These are phyloP conservation scores for Podarcis lilfordi DNA, from an alignment of 2,797 vertebrate species.

Conservation along the genomic window DNA sequence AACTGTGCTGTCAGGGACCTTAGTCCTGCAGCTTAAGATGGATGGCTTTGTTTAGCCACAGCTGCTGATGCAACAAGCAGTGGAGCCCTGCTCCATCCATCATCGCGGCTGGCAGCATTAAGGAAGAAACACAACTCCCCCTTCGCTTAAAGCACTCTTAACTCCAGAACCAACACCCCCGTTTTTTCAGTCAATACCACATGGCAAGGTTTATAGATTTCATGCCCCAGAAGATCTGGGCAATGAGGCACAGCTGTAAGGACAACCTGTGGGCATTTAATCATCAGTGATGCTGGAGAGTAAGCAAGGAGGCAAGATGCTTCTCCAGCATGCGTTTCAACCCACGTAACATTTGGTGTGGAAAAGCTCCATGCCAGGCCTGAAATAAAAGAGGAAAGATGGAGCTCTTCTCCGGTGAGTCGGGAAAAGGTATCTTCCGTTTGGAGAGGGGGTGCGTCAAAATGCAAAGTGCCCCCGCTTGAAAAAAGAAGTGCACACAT, in stretches of 20 bases:
- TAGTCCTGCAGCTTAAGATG: not conserved
- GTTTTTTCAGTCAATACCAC: not conserved
- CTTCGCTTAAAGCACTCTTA: not conserved
- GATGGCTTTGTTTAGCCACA: conserved; percentile 18
- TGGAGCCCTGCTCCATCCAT: not conserved
- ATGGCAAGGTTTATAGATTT: not conserved
- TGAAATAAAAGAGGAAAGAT: not conserved
- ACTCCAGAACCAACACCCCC: not conserved
- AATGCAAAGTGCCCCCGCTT: not conserved
- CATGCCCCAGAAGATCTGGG: not conserved
- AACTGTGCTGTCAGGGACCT: not conserved
- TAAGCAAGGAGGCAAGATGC: no score
- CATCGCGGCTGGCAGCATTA: not conserved
- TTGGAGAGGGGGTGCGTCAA: not conserved
- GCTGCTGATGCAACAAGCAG: conserved; percentile 14
- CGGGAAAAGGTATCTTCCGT: not conserved
- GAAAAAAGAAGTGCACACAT: not conserved
- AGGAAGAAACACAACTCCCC: not conserved
- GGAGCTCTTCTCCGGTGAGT: not conserved
- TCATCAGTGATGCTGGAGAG: no score
- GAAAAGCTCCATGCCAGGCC: not conserved
- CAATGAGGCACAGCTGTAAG: not conserved
- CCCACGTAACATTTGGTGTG: not conserved
- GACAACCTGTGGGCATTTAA: not conserved
- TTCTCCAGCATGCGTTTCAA: not conserved